Conservation (phyloP, 2,797 vertebrate species). For the Urosaurus nigricauda region DNA sequence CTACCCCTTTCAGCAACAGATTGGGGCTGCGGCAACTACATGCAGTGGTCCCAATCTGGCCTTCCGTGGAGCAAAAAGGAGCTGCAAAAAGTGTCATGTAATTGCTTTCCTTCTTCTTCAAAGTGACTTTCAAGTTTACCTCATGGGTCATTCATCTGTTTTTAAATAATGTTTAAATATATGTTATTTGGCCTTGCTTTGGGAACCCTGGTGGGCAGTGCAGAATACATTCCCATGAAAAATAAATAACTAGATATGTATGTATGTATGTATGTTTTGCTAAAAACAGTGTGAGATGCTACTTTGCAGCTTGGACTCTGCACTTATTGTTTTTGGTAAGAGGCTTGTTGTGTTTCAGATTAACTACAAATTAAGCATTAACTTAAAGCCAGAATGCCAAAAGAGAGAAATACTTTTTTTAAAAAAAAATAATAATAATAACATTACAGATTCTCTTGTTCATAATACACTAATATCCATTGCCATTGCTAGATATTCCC, state of each 20-base stretch:
- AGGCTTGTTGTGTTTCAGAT: slow-evolving; percentile 82
- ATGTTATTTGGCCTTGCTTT: too few species aligned
- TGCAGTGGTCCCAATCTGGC: too few species aligned
- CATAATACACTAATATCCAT: slow-evolving; percentile 23
- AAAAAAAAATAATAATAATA: slow-evolving; percentile 46
- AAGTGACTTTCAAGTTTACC: slow-evolving; percentile 46
- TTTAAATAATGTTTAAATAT: too few species aligned
- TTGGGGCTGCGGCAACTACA: too few species aligned
- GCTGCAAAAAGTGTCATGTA: too few species aligned
- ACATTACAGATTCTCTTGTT: slow-evolving; percentile 69
- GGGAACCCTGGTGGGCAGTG: too few species aligned
- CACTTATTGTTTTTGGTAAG: slow-evolving; percentile 73
- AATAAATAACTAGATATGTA: not conserved
- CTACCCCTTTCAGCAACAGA: too few species aligned
- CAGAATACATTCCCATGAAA: too few species aligned
- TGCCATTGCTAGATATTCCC: slow-evolving; percentile 23
- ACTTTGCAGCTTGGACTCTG: slow-evolving; percentile 75
- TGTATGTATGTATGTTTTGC: slow-evolving; percentile 65
- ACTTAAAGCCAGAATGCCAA: slow-evolving; percentile 60
- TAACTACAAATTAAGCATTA: slow-evolving; percentile 88
- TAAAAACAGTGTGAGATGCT: slow-evolving; percentile 64
- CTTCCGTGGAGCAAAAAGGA: too few species aligned
- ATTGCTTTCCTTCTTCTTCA: too few species aligned
- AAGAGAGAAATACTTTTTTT: slow-evolving; percentile 54
- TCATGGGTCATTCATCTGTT: slow-evolving; percentile 18